Conservation (phyloP, 2,113 vertebrate species). For the Amazona vittata region DNA sequence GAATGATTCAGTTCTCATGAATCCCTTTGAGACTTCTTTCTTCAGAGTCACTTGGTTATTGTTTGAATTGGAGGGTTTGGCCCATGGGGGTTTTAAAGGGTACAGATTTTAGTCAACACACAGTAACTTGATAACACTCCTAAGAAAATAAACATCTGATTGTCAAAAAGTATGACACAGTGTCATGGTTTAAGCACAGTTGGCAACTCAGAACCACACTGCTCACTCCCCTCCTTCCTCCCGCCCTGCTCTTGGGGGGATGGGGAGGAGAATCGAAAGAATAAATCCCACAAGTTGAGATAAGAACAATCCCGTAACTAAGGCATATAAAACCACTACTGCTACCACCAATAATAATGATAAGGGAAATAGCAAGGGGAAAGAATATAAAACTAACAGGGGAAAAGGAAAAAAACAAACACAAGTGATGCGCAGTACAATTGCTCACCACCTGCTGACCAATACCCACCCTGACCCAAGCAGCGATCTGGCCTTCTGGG, state of each 20-base stretch:
- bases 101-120: not conserved
- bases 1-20: constrained; percentile 6
- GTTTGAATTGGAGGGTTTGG: not conserved
- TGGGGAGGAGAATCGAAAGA: not conserved
- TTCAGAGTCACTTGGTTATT: not conserved
- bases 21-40: not conserved
- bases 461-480: not conserved
- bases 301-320: not conserved
- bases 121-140: not conserved
- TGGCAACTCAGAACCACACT: not conserved
- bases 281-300: not conserved
- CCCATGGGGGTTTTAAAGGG: not conserved
- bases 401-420: not conserved
- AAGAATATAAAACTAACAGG: not conserved
- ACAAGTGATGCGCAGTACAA: not conserved
- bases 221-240: not conserved
- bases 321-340: not conserved
- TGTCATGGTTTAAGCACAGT: not conserved
- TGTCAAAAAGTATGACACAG: not conserved
- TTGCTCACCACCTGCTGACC: not conserved
- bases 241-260: not conserved
- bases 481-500: not conserved
- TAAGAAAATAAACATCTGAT: not conserved
- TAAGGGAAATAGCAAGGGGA: not conserved
- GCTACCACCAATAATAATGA: not conserved